Conservation (phyloP, 2,888 invertebrate species). For the Polydrusus cervinus region DNA sequence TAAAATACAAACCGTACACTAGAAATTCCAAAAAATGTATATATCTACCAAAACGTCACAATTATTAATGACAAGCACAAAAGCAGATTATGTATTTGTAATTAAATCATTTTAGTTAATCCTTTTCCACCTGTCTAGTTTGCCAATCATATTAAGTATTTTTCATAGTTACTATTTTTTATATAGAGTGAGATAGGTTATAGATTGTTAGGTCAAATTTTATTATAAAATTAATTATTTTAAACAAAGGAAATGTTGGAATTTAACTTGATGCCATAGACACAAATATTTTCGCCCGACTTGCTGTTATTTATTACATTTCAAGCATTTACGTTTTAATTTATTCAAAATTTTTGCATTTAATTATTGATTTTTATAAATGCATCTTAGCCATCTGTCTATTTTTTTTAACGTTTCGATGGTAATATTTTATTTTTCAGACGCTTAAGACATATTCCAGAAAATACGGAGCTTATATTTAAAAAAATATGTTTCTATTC, state of each 20-base stretch:
- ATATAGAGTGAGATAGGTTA: slow-evolving; percentile 48
- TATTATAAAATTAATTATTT: slow-evolving; percentile 1
- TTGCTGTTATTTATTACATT: slow-evolving; percentile 33
- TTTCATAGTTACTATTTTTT: slow-evolving; percentile 52
- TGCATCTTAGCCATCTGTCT: slow-evolving; percentile 13
- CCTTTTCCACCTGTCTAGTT: not conserved
- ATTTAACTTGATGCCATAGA: slow-evolving; percentile 47
- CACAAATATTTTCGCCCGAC: slow-evolving; percentile 20
- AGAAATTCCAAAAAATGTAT: not conserved
- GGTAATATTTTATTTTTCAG: slow-evolving; percentile 15
- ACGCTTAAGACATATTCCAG: slow-evolving; percentile 3
- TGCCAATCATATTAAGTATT: slow-evolving; percentile 43
- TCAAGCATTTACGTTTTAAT: slow-evolving; percentile 19
- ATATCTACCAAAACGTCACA: no score
- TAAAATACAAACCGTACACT: not conserved
- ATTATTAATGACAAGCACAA: no score
- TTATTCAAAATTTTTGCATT: slow-evolving; percentile 31
- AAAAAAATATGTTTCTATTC: not conserved
- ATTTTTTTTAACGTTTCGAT: not conserved
- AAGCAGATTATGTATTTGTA: no score
- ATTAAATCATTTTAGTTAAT: no score
- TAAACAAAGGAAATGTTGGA: slow-evolving; percentile 31
- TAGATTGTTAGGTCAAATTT: slow-evolving; percentile 17
- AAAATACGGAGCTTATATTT: not conserved
- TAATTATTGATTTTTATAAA: slow-evolving; percentile 26